These are phyloP conservation scores for Prochilodus magdalenae DNA, from an alignment of 2,113 vertebrate species.

Conservation along the genomic window DNA sequence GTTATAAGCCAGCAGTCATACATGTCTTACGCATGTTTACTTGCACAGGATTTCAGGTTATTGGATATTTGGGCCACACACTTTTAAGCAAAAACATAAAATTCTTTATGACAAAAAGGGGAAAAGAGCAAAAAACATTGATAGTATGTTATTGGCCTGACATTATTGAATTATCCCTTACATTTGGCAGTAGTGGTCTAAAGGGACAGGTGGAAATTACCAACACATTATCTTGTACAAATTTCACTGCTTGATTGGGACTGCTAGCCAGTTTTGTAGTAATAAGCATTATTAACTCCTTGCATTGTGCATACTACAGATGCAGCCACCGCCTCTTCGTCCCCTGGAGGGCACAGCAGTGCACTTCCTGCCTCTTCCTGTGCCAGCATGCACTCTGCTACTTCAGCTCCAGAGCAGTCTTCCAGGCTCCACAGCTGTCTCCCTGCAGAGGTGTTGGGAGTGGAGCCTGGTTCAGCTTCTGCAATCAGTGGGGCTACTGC, in stretches of 20 bases:
- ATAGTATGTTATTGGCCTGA: constrained; percentile 7
- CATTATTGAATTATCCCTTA: constrained; percentile 22
- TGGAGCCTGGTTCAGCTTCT: constrained; percentile 63
- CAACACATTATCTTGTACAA: constrained; percentile 72
- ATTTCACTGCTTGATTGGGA: constrained; percentile 90
- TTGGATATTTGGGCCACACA: constrained; percentile 16
- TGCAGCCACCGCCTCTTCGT: constrained; percentile 94
- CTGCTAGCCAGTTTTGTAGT: constrained; percentile 90
- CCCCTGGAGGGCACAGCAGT: constrained; percentile 92
- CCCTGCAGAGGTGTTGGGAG: constrained; percentile 79
- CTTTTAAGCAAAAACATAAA: constrained; percentile 14
- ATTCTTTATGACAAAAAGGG: not conserved
- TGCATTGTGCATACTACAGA: constrained; percentile 93
- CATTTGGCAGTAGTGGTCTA: constrained; percentile 58
- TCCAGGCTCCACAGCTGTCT: constrained; percentile 89
- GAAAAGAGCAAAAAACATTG: not conserved
- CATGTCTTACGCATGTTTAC: constrained; percentile 44
- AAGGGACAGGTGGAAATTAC: constrained; percentile 67
- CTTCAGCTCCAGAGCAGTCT: constrained; percentile 92
- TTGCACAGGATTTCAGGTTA: constrained; percentile 20
- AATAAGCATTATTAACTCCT: constrained; percentile 84
- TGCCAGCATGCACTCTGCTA: constrained; percentile 89
- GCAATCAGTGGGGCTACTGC: constrained; percentile 59
- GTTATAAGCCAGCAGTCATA: constrained; percentile 13
- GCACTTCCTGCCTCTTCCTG: constrained; percentile 89